A percentile compares a stretch with the other conserved stretches of the same genome.
phyloP scores from a whole-genome alignment of 2,888 invertebrate genomes.

The Strigamia crassipes region DNA sequence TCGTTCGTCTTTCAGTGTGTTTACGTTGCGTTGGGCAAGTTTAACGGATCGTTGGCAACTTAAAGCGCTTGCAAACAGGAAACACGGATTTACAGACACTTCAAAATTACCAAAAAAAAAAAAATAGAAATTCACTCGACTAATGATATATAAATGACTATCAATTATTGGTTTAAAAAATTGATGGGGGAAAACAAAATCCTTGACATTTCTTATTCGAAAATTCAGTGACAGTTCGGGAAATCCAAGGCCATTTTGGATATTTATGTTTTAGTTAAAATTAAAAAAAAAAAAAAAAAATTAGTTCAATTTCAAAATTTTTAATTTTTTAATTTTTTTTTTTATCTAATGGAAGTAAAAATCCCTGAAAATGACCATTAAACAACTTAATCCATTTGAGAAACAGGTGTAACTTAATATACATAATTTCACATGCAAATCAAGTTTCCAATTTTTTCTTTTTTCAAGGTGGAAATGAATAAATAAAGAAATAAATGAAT shows the following conservation, averaged over 20 bases:
- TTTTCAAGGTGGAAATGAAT: background rate
- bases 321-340: no score
- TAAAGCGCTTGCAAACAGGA: background rate
- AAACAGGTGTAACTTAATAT: background rate
- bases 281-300: no score
- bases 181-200: background rate
- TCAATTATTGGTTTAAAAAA: background rate
- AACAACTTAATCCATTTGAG: background rate
- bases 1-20: background rate
- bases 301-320: background rate
- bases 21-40: background rate
- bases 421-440: background rate
- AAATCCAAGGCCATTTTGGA: background rate
- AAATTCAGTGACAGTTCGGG: background rate
- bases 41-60: background rate
- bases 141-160: background rate
- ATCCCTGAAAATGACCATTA: background rate
- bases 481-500: background rate
- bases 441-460: background rate
- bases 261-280: no score
- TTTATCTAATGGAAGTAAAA: background rate
- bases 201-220: conserved; percentile 22
- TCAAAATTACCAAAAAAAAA: background rate
- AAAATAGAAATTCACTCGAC: background rate
- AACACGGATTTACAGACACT: background rate